Base-by-base conservation (phyloP, 2,113 vertebrate genomes). In the Mobula birostris region DNA sequence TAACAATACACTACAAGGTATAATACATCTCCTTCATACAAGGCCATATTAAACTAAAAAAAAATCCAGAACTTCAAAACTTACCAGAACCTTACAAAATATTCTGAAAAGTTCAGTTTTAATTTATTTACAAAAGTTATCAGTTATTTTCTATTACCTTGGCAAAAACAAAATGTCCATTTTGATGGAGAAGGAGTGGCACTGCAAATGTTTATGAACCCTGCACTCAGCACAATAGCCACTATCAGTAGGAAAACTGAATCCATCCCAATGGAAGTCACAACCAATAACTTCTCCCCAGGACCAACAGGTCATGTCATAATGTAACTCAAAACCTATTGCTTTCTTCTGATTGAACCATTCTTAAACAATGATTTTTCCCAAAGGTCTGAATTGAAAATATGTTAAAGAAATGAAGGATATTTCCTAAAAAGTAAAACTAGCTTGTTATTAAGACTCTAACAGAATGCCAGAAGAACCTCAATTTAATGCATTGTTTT, bases 21-120 rank as follows among this genome's bases (percentile, higher is more conserved):
- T 96, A 95, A 96, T 96, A 97, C 96, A 96, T 96, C 96, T 97
- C 97, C 96, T 97, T 97, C 97, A 97, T 96, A 97, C 96, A 97
- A 95, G 95, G 96, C 95, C 96, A 36, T 95, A 90, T 95, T 94
- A 94, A 68, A 72, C 91, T 93, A 68, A 91, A 91, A 93, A 92
- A 93, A 93, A 93, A 56, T 93, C 68, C 91, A 94, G 66, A 95
- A 94, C 94, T 87, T 94, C 68, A 94, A 95, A 94, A 94, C 94
- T 95, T 94, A 95, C 95, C 95, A 93, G 96, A 96, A 97, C 96
- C 95, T 95, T 95, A 95, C 95, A 96, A 95, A 94, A 97, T 96
- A 96, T 95, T 96, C 91, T 66, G 95, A 95, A 96, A 96, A 95
- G 95, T 94, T 93, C 94, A 87, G 95, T 95, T 95, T 95, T 95